These are phyloP conservation scores for Betta splendens DNA, from an alignment of 2,797 vertebrate genomes.

Conservation along the genomic window DNA sequence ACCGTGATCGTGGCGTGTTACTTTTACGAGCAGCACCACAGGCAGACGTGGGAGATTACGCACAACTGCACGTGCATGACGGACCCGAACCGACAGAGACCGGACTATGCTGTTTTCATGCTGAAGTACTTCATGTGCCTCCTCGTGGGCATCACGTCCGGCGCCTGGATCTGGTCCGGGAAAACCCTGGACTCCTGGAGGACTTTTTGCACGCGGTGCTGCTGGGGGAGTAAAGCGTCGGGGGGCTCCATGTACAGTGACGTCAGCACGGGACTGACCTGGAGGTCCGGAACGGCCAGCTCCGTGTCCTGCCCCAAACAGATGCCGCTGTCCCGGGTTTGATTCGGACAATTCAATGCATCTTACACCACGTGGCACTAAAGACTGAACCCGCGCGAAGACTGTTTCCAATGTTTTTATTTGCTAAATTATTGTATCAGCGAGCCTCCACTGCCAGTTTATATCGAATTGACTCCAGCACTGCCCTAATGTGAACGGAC, in stretches of 20 bases:
- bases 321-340: conserved; percentile 94
- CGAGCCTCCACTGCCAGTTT: conserved; percentile 26
- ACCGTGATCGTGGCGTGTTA: conserved; percentile 92
- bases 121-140: conserved; percentile 97
- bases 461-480: conserved; percentile 2
- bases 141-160: conserved; percentile 93
- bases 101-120: conserved; percentile 94
- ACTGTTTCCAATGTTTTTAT: conserved; percentile 8
- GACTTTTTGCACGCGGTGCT: conserved; percentile 91
- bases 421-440: conserved; percentile 39
- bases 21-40: conserved; percentile 94
- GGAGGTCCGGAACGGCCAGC: conserved; percentile 92
- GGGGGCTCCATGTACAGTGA: conserved; percentile 91
- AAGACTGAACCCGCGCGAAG: conserved; percentile 22
- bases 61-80: conserved; percentile 89
- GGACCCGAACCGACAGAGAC: conserved; percentile 82
- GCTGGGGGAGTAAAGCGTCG: conserved; percentile 90
- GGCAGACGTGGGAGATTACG: conserved; percentile 89
- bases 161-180: conserved; percentile 94
- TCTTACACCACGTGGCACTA: conserved; percentile 27
- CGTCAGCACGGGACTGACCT: conserved; percentile 91
- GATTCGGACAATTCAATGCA: conserved; percentile 18
- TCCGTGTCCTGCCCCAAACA: conserved; percentile 91
- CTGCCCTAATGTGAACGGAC: conserved; percentile 41
- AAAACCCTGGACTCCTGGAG: conserved; percentile 95